phyloP scores from a whole-genome alignment of 2,888 invertebrate species.

The Tipula helvola region DNA sequence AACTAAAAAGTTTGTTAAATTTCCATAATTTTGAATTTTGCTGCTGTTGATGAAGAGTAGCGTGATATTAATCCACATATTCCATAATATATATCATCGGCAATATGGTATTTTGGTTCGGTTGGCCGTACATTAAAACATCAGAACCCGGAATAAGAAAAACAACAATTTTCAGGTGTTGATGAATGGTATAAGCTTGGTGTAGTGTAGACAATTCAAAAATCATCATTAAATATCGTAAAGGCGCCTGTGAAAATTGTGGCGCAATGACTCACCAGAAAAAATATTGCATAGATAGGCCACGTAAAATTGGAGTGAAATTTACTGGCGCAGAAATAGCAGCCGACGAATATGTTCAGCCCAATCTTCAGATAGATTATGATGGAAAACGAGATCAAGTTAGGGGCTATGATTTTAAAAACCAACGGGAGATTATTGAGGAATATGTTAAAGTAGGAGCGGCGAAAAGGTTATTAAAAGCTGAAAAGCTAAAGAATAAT shows the following conservation, averaged over 20 bases:
- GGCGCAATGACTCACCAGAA: slow-evolving; percentile 93
- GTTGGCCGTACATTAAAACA: slow-evolving; percentile 91
- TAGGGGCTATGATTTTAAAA: slow-evolving; percentile 88
- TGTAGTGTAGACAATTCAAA: slow-evolving; percentile 70
- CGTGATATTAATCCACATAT: slow-evolving; percentile 97
- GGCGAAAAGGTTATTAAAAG: too few species aligned
- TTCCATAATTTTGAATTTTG: too few species aligned
- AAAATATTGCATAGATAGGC: slow-evolving; percentile 94
- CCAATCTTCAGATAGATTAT: slow-evolving; percentile 67
- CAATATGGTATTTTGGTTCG: slow-evolving; percentile 96
- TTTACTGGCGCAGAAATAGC: slow-evolving; percentile 79
- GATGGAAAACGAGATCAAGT: slow-evolving; percentile 95
- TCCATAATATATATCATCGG: slow-evolving; percentile 95
- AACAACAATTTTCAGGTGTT: slow-evolving; percentile 47
- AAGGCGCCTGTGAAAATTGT: too few species aligned
- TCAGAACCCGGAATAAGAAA: slow-evolving; percentile 89
- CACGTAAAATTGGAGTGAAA: slow-evolving; percentile 82
- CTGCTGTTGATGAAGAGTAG: slow-evolving; percentile 67
- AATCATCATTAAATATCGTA: too few species aligned
- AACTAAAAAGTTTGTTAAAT: too few species aligned
- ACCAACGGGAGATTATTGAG: slow-evolving; percentile 77
- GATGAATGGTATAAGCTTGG: slow-evolving; percentile 76
- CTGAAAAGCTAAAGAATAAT: too few species aligned
- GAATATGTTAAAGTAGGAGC: too few species aligned
- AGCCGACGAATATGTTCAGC: slow-evolving; percentile 81